Conservation (phyloP, 1,140 invertebrate species). For the Cotesia glomerata region DNA sequence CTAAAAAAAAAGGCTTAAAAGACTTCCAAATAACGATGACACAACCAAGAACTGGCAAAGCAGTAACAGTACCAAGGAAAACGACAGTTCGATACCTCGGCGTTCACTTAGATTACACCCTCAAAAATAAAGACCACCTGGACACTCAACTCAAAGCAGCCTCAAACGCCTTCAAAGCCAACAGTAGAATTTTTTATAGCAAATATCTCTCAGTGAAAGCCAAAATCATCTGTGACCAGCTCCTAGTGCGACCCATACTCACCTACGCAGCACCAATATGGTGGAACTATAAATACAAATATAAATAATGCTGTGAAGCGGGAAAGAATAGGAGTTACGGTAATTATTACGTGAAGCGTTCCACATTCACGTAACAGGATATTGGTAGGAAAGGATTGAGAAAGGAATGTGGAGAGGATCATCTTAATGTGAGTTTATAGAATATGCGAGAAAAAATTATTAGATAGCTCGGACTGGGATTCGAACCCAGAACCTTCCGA, state of each 20-base stretch:
- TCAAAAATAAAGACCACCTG: not conserved
- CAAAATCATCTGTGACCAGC: slow-evolving; percentile 31
- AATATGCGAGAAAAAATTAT: too few relatives aligned
- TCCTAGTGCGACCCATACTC: slow-evolving; percentile 23
- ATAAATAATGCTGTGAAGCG: too few relatives aligned
- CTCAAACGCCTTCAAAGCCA: not conserved
- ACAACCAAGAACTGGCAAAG: not conserved
- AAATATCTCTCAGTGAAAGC: slow-evolving; percentile 17
- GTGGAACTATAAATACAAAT: too few relatives aligned
- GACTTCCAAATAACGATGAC: slow-evolving; percentile 1
- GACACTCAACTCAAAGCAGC: slow-evolving; percentile 11
- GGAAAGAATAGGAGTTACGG: too few relatives aligned
- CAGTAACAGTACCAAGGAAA: not conserved
- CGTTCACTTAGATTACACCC: slow-evolving; percentile 5
- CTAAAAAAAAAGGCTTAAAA: not conserved
- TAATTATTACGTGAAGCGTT: too few relatives aligned
- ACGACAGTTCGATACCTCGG: slow-evolving; percentile 7
- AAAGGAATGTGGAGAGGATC: too few relatives aligned
- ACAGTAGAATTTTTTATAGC: slow-evolving; percentile 24
- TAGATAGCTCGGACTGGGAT: too few relatives aligned
- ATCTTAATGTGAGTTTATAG: too few relatives aligned
- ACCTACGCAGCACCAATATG: too few relatives aligned
- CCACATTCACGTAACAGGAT: too few relatives aligned
- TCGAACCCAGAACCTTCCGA: too few relatives aligned
- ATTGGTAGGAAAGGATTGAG: too few relatives aligned